Evolutionary conservation across 2,113 vertebrate species (phyloP).

Genomic region (Eclectus roratus): DNA sequence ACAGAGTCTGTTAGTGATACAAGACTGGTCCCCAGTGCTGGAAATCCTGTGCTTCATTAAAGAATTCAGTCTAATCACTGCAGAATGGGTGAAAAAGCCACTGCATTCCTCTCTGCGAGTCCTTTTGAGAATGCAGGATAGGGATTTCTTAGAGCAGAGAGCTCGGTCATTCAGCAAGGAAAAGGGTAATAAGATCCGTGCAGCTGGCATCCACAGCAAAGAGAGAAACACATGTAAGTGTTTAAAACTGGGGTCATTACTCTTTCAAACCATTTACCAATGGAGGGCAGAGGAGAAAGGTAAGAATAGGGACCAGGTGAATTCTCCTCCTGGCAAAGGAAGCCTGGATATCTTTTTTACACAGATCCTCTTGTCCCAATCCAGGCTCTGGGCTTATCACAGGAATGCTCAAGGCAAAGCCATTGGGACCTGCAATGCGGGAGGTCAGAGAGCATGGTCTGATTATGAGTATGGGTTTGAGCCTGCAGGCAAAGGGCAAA

Average conservation of each 20-base stretch:
- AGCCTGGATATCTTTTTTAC: background rate
- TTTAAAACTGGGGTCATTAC: background rate
- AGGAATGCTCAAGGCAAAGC: background rate
- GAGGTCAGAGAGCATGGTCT: background rate
- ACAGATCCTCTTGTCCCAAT: background rate
- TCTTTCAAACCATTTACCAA: background rate
- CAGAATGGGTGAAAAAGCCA: background rate
- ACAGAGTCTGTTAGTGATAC: background rate
- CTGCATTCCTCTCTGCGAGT: background rate
- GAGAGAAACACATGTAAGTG: background rate
- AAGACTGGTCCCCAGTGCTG: background rate
- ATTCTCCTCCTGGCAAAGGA: background rate
- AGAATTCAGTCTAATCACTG: background rate
- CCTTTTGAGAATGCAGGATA: background rate
- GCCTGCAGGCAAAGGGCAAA: background rate
- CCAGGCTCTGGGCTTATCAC: background rate
- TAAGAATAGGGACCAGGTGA: background rate
- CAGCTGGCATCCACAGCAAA: background rate
- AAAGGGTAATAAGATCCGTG: background rate
- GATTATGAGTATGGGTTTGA: background rate
- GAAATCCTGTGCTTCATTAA: background rate
- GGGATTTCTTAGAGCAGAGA: background rate
- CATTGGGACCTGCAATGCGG: rapidly evolving
- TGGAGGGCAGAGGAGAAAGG: background rate
- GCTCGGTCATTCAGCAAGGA: background rate